Percentiles rank a stretch among this genome's conserved stretches.
Conservation (phyloP, 2,888 invertebrate species). For the Nowickia ferox region DNA sequence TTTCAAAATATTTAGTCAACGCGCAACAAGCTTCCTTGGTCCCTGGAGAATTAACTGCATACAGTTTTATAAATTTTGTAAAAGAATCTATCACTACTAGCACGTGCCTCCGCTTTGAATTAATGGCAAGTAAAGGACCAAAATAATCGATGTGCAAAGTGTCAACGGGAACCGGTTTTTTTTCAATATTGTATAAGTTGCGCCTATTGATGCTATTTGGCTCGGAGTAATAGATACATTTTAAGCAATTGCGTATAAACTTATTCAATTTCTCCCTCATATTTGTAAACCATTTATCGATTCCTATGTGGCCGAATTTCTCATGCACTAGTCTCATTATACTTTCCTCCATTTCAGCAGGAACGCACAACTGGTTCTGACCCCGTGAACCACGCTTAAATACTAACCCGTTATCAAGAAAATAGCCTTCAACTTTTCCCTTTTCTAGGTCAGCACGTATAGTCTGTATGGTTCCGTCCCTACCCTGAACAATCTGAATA, state of each 20-base stretch:
- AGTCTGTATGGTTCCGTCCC: background rate
- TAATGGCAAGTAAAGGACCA: constrained; percentile 20
- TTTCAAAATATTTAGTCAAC: constrained; percentile 54
- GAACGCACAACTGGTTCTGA: background rate
- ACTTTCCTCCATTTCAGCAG: background rate
- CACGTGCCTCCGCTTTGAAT: constrained; percentile 48
- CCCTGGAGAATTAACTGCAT: constrained; percentile 55
- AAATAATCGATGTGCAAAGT: constrained; percentile 25
- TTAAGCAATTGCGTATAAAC: constrained; percentile 23
- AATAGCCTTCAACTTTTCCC: background rate
- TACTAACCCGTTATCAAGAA: background rate
- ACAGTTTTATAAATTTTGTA: constrained; percentile 38
- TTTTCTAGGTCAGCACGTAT: background rate
- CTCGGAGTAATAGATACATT: constrained; percentile 33
- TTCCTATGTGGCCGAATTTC: background rate
- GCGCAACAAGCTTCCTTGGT: constrained; percentile 22
- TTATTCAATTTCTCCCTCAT: constrained; percentile 19
- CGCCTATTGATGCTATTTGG: background rate
- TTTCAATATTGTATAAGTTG: background rate
- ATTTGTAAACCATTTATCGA: constrained; percentile 4
- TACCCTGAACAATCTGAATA: background rate
- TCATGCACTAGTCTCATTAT: background rate
- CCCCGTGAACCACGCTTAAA: background rate
- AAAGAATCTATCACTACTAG: constrained; percentile 13
- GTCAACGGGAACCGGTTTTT: background rate